Conservation (phyloP, 2,888 invertebrate genomes). For the Dichetophora obliterata region DNA sequence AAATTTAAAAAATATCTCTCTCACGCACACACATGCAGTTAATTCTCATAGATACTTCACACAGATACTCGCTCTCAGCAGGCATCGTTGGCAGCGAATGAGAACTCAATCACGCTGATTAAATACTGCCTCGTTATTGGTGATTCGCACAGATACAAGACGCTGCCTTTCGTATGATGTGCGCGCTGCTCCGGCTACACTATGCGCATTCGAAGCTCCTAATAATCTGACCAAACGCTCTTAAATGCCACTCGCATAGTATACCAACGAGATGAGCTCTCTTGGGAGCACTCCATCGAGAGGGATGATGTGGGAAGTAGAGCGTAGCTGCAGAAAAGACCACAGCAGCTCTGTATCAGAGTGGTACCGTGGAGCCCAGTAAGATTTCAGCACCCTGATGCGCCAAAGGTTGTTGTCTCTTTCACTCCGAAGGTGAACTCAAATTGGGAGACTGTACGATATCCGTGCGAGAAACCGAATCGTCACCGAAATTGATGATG, state of each 20-base stretch:
- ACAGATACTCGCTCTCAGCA: conserved; percentile 45
- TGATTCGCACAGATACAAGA: conserved; percentile 37
- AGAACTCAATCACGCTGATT: conserved; percentile 55
- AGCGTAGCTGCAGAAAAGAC: background rate
- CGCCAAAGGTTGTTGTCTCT: conserved; percentile 26
- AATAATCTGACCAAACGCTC: conserved; percentile 7
- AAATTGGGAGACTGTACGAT: conserved; percentile 6
- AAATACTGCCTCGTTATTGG: conserved; percentile 61
- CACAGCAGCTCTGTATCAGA: conserved; percentile 11
- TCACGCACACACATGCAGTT: conserved; percentile 33
- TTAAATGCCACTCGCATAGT: background rate
- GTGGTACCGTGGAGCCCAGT: background rate
- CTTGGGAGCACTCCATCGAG: background rate
- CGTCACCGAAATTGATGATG: conserved; percentile 30
- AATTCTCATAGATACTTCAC: conserved; percentile 49
- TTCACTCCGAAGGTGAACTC: background rate
- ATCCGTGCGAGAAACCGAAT: background rate
- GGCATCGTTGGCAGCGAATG: conserved; percentile 40
- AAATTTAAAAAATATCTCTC: background rate
- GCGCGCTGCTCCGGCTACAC: conserved; percentile 11
- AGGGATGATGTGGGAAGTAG: conserved; percentile 33
- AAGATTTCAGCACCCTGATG: conserved; percentile 5
- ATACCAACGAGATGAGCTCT: conserved; percentile 25
- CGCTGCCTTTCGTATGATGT: conserved; percentile 22
- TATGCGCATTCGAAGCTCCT: background rate